These are phyloP conservation scores for Tapirus indicus DNA, from an alignment of 2,797 vertebrate species.

Conservation along the genomic window DNA sequence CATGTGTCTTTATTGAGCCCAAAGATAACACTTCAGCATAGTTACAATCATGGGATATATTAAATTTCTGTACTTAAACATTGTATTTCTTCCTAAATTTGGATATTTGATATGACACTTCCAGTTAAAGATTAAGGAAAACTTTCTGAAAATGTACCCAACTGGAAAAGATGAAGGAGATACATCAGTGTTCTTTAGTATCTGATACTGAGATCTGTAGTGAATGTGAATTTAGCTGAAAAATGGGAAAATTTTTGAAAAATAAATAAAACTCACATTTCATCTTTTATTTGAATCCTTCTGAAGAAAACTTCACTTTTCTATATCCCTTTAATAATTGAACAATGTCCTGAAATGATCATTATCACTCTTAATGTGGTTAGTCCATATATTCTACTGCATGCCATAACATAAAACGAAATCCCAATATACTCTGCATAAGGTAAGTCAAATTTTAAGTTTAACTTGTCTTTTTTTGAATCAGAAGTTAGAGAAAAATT, in stretches of 20 bases:
- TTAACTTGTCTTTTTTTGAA: background rate
- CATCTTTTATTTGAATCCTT: background rate
- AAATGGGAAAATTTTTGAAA: background rate
- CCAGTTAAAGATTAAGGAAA: background rate
- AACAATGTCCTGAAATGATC: background rate
- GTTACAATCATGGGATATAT: background rate
- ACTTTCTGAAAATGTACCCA: background rate
- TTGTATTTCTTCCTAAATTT: background rate
- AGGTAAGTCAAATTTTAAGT: conserved; percentile 24
- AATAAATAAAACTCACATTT: background rate
- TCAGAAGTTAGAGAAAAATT: background rate
- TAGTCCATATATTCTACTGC: background rate
- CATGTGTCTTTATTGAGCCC: background rate
- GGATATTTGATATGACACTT: background rate
- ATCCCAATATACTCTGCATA: background rate
- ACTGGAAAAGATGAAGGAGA: background rate
- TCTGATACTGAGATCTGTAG: background rate
- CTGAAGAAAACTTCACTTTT: background rate
- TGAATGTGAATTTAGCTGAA: background rate
- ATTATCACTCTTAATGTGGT: background rate
- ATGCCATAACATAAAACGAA: background rate
- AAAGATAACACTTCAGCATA: background rate
- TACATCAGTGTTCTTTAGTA: background rate
- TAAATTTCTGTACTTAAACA: background rate
- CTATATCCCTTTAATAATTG: background rate